Conservation (phyloP, 2,113 vertebrate species). For the Phyllostomus discolor region DNA sequence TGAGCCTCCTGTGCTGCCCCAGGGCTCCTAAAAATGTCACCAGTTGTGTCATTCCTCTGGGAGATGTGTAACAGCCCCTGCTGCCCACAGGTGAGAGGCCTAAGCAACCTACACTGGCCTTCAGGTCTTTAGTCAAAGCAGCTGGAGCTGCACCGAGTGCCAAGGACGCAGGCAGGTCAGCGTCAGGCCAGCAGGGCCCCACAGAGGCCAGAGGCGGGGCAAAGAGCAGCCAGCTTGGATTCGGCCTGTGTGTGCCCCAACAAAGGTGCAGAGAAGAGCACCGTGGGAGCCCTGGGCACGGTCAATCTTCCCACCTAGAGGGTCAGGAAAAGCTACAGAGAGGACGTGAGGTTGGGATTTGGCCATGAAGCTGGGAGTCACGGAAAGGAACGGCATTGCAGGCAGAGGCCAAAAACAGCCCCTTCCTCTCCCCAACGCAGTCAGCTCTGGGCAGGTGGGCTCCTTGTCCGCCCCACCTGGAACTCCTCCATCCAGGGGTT, state of each 20-base stretch:
- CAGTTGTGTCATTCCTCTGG: not conserved
- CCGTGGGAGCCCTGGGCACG: not conserved
- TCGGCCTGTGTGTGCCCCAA: not conserved
- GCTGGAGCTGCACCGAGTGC: not conserved
- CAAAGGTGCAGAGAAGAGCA: not conserved
- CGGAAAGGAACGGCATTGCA: not conserved
- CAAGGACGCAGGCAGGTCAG: not conserved
- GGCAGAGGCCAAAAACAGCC: not conserved
- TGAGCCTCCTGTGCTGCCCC: not conserved
- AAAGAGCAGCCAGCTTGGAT: not conserved
- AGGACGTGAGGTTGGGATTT: not conserved
- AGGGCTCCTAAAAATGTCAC: not conserved
- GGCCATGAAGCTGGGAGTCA: not conserved
- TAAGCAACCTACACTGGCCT: not conserved
- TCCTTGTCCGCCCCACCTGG: not conserved
- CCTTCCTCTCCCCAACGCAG: not conserved
- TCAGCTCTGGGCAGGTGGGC: not conserved
- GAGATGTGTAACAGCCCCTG: not conserved
- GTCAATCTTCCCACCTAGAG: not conserved
- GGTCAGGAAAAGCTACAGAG: not conserved
- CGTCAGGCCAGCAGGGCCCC: not conserved
- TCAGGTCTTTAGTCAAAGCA: not conserved
- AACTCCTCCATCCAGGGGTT: not conserved
- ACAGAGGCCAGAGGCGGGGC: not conserved
- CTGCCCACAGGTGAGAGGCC: not conserved